Conservation (phyloP, 2,888 invertebrate genomes). For the Aromia moschata region DNA sequence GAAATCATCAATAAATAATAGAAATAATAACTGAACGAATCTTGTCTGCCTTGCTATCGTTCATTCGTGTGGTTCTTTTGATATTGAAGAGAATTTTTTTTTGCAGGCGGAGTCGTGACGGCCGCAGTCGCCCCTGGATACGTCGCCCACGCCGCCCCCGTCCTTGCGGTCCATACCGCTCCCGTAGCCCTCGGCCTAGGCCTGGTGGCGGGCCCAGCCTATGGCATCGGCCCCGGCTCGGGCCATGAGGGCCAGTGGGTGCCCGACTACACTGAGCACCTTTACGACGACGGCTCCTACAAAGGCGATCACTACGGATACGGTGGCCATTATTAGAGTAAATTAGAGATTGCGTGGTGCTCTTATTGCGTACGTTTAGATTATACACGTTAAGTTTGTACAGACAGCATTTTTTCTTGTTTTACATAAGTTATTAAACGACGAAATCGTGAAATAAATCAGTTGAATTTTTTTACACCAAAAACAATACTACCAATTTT, state of each 20-base stretch:
- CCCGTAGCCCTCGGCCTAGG: conserved; percentile 24
- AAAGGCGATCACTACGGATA: conserved; percentile 47
- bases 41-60: too few species aligned
- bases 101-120: conserved; percentile 44
- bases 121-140: conserved; percentile 42
- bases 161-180: conserved; percentile 22
- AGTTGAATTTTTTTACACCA: too few species aligned
- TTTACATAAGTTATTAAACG: conserved; percentile 2
- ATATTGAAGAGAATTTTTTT: conserved; percentile 6
- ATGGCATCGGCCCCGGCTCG: conserved; percentile 40
- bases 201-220: conserved; percentile 25
- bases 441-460: too few species aligned
- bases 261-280: conserved; percentile 49
- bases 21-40: too few species aligned
- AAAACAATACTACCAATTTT: too few species aligned
- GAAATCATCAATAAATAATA: too few species aligned
- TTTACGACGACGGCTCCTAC: conserved; percentile 56
- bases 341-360: too few species aligned
- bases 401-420: neutral
- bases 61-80: too few species aligned
- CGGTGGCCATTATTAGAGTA: conserved; percentile 28
- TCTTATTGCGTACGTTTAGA: neutral
- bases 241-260: conserved; percentile 49
- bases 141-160: conserved; percentile 31
- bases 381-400: conserved; percentile 3